Evolutionary conservation across 2,113 vertebrate genomes (phyloP).

Genomic region (Orcinus orca): DNA sequence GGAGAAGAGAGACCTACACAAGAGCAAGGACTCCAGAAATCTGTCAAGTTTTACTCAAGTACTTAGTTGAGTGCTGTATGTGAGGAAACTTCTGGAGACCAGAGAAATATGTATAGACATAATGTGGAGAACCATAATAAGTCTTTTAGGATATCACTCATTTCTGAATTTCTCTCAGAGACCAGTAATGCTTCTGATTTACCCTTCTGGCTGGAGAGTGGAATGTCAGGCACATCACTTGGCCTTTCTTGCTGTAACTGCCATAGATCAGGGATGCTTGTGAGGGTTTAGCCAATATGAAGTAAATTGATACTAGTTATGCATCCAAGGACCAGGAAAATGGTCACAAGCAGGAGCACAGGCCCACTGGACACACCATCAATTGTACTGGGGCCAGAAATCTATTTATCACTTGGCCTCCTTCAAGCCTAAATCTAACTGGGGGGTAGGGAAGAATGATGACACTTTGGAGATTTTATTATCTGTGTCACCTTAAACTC

Average conservation of each 20-base stretch:
- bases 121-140: not conserved
- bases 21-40: not conserved
- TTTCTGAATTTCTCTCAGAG: not conserved
- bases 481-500: not conserved
- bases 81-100: not conserved
- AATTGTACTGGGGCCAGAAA: not conserved
- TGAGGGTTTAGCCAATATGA: not conserved
- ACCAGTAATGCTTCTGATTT: not conserved
- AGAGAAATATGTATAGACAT: not conserved
- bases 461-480: not conserved
- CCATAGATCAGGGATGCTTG: not conserved
- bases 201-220: not conserved
- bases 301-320: not conserved
- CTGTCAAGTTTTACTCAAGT: not conserved
- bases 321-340: not conserved
- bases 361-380: not conserved
- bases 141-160: not conserved
- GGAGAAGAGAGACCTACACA: not conserved
- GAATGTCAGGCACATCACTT: not conserved
- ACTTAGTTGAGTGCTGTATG: not conserved
- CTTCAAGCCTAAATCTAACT: not conserved
- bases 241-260: not conserved
- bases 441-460: accelerated
- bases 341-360: not conserved
- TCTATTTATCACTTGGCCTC: not conserved